Base-by-base conservation (phyloP, 2,797 vertebrate genomes). In the Artibeus lituratus region DNA sequence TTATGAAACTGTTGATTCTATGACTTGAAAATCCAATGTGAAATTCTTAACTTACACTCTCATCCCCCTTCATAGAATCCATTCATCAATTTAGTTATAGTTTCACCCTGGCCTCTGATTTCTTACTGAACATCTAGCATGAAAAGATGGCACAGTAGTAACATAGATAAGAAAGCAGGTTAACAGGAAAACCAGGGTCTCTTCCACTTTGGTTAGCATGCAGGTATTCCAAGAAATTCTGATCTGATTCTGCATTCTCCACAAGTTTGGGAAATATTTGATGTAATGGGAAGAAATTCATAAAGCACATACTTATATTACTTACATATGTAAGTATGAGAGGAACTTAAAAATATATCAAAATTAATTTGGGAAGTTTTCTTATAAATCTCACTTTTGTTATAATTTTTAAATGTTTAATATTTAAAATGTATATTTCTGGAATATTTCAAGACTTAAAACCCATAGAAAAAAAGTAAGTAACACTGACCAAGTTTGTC, bases 371-470 rank as follows among this genome's bases (percentile, higher is more conserved):
- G 21, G 29, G 15, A 14, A 85, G 7, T 96, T 94, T 90, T 37
- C 14, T 29, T 72, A 0, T 91, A 49, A 39, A 77, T 82, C 8
- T 90, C 6, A 67, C 7, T 70, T 73, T 21, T 62, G 2, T 85
- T n/a, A 42, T 87, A 76, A 69, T 94, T 93, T 65, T 44, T 88
- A 96, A 83, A 49, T 81, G 5, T 47, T 7, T 62, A 78, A 86
- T 82, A 83, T 93, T 73, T 93, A 93, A 96, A 84, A 10, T 87
- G 73, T 4, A 26, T 92, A 15, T 88, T 95, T 37, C 82, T 95
- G 19, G 26, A 90, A 19, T 94, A 83, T 65, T 84, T 96, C 77
- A 84, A 90, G 39, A 94, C 69, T 77, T 95, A 94, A 92, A 92
- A 55, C 37, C 49, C 24, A 37, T 88, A 89, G 26, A 35, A 67